Evolutionary conservation across 2,888 invertebrate genomes (phyloP).

Genomic region (Diarsia mendica): DNA sequence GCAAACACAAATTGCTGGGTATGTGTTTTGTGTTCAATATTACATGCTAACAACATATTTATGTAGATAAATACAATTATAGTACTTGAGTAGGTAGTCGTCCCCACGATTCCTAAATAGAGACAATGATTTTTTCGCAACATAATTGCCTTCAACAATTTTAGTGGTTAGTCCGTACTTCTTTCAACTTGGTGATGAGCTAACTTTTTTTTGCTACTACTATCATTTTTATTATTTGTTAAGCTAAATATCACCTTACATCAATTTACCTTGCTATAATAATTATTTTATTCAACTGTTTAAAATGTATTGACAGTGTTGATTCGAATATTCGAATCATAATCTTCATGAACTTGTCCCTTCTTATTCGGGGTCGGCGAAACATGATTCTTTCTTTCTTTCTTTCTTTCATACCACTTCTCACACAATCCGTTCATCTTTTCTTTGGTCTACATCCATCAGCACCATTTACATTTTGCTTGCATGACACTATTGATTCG

Average conservation of each 20-base stretch:
- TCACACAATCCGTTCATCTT: no score
- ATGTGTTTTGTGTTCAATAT: background rate
- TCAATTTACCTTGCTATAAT: background rate
- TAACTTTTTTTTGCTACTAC: background rate
- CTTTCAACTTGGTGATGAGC: background rate
- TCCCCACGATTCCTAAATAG: background rate
- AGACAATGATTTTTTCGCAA: background rate
- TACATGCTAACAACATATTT: background rate
- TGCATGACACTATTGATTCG: no score
- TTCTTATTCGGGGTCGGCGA: no score
- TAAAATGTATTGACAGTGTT: no score
- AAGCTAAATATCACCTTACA: background rate
- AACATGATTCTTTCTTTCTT: no score
- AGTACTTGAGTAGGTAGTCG: background rate
- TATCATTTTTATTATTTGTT: background rate
- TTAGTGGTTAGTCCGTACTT: background rate
- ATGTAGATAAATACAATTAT: background rate
- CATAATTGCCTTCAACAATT: background rate
- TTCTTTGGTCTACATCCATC: no score
- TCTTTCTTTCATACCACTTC: no score
- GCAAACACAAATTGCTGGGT: background rate
- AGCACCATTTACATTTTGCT: no score
- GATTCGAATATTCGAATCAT: no score
- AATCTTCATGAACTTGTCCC: no score
- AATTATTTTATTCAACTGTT: no score